Percentiles rank a stretch among this genome's conserved stretches.
Conservation (phyloP, 2,797 vertebrate species). For the Amazona ochrocephala region DNA sequence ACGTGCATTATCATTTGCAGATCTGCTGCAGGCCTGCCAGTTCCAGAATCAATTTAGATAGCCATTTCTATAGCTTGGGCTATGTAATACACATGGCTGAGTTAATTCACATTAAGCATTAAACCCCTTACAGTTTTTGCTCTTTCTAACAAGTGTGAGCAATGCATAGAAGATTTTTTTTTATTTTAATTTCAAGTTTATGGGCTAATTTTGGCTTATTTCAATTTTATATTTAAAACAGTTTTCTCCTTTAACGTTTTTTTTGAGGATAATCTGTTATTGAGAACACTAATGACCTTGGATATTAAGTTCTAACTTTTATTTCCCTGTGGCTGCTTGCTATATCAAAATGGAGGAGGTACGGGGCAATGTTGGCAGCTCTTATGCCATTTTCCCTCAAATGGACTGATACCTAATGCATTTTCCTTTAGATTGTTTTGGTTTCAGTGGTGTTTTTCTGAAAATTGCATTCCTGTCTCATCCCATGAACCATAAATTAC, state of each 20-base stretch:
- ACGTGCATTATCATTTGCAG: slow-evolving; percentile 36
- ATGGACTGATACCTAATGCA: not conserved
- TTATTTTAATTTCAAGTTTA: slow-evolving; percentile 33
- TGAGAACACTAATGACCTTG: slow-evolving; percentile 51
- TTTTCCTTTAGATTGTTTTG: slow-evolving; percentile 47
- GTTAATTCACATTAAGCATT: slow-evolving; percentile 53
- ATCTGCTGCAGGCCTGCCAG: slow-evolving; percentile 52
- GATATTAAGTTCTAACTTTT: slow-evolving; percentile 56
- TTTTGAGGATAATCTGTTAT: slow-evolving; percentile 36
- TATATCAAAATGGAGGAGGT: slow-evolving; percentile 24
- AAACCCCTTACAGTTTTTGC: slow-evolving; percentile 29
- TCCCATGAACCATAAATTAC: slow-evolving; percentile 51
- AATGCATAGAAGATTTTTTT: not conserved
- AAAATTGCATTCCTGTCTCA: slow-evolving; percentile 58
- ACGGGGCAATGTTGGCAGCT: slow-evolving; percentile 4
- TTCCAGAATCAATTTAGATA: slow-evolving; percentile 52
- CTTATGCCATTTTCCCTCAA: not conserved
- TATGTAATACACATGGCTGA: slow-evolving; percentile 16
- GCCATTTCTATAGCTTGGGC: slow-evolving; percentile 17
- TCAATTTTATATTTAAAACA: slow-evolving; percentile 44
- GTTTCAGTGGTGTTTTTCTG: slow-evolving; percentile 33
- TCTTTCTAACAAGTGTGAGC: slow-evolving; percentile 49
- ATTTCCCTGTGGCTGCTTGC: slow-evolving; percentile 23
- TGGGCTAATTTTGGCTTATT: slow-evolving; percentile 44
- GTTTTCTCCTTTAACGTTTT: slow-evolving; percentile 39